Conservation (phyloP, 2,888 invertebrate genomes). For the Priocnemis perturbator region DNA sequence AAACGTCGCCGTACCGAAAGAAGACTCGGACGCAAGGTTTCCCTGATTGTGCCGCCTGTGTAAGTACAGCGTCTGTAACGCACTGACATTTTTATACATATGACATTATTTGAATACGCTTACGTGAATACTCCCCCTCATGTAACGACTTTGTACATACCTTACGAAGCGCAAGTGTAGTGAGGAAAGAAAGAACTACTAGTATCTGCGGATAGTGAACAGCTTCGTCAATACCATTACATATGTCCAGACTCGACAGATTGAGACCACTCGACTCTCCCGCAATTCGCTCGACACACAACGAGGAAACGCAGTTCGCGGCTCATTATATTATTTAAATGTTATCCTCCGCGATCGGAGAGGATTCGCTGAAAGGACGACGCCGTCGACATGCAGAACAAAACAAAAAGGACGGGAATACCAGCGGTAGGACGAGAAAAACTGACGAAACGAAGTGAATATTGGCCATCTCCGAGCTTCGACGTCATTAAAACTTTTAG, state of each 20-base stretch:
- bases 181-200: conserved; percentile 23
- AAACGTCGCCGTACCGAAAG: not conserved
- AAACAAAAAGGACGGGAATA: not conserved
- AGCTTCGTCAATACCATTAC: conserved; percentile 19
- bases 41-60: not conserved
- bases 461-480: conserved; percentile 68
- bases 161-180: conserved; percentile 12
- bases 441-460: conserved; percentile 70
- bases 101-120: not conserved
- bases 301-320: not conserved
- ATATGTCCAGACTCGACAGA: conserved; percentile 23
- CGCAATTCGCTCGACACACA: not conserved
- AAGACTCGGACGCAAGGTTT: not conserved
- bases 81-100: too few relatives aligned
- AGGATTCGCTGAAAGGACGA: not conserved
- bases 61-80: too few relatives aligned
- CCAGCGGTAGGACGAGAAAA: conserved; percentile 51
- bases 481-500: conserved; percentile 74
- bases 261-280: conserved; percentile 15
- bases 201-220: conserved; percentile 21
- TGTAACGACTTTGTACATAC: conserved; percentile 27
- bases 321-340: conserved; percentile 22
- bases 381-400: too few relatives aligned
- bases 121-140: conserved; percentile 13
- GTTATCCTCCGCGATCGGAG: conserved; percentile 21